Conservation (phyloP, 2,797 vertebrate genomes). For the Danionella dracula region DNA sequence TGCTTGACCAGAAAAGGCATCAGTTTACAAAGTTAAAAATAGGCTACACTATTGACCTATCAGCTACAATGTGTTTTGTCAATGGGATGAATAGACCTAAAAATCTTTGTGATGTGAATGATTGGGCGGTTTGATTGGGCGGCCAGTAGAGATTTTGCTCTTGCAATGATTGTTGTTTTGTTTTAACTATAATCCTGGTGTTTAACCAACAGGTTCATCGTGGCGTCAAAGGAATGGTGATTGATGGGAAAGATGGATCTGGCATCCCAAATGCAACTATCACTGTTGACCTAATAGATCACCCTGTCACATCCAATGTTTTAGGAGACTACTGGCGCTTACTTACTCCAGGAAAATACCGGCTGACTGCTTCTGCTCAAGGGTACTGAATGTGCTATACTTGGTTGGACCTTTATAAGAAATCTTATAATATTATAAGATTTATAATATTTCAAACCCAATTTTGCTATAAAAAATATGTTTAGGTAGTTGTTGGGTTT, state of each 20-base stretch:
- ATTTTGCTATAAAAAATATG: no score
- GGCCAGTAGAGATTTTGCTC: not conserved
- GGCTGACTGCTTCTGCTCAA: slow-evolving; percentile 81
- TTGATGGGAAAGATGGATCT: slow-evolving; percentile 76
- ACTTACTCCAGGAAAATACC: slow-evolving; percentile 79
- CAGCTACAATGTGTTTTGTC: no score
- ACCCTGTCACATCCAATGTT: slow-evolving; percentile 77
- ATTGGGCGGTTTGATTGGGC: no score
- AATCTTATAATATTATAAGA: no score
- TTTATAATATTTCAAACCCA: no score
- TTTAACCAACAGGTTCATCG: slow-evolving; percentile 89
- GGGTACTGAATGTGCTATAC: slow-evolving; percentile 68
- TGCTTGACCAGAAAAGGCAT: no score
- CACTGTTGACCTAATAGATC: slow-evolving; percentile 76
- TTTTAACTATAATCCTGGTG: not conserved
- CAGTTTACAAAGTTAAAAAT: no score
- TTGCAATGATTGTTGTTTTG: not conserved
- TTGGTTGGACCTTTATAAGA: no score
- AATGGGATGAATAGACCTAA: no score
- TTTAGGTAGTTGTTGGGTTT: no score
- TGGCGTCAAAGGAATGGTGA: slow-evolving; percentile 85
- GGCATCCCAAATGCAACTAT: slow-evolving; percentile 92
- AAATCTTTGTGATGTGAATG: no score
- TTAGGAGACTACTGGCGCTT: slow-evolving; percentile 96
- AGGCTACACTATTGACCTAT: no score